Percentiles rank a stretch among this genome's conserved stretches.
These are phyloP conservation scores for Muscicapa comitata DNA, from an alignment of 2,797 vertebrate species.

Conservation along the genomic window DNA sequence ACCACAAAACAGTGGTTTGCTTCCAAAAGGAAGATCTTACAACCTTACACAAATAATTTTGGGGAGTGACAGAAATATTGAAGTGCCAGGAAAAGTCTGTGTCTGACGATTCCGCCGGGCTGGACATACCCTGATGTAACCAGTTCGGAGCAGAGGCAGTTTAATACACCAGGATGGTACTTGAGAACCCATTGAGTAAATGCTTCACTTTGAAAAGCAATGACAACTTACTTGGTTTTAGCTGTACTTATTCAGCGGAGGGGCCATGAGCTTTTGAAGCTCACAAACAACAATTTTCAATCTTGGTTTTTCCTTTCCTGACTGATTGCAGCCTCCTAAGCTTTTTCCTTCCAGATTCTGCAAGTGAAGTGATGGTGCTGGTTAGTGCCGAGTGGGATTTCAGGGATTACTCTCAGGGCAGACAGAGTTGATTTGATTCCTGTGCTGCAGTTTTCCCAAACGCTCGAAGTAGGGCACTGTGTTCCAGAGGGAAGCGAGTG, in stretches of 20 bases:
- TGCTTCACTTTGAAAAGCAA: background rate
- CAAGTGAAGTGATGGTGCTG: background rate
- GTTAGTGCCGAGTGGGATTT: background rate
- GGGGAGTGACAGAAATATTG: background rate
- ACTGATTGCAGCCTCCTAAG: background rate
- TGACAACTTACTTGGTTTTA: background rate
- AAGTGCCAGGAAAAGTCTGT: background rate
- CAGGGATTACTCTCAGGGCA: background rate
- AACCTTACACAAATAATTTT: background rate
- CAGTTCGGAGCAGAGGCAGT: background rate
- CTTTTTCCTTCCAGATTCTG: background rate
- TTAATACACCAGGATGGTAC: background rate
- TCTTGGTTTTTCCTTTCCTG: background rate
- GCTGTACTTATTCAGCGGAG: background rate
- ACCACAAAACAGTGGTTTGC: background rate
- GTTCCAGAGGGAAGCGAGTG: background rate
- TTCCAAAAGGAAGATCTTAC: background rate
- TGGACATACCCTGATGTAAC: background rate
- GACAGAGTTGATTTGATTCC: background rate
- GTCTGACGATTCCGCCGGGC: background rate
- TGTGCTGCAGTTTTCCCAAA: conserved; percentile 38
- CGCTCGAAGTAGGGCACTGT: conserved; percentile 70
- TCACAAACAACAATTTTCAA: accelerated
- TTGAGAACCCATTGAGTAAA: background rate
- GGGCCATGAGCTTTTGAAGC: background rate